Evolutionary conservation across 2,797 vertebrate species (phyloP), one percentile per base, ranked within the genome.

Genomic region (Xiphorhynchus erythropygius): DNA sequence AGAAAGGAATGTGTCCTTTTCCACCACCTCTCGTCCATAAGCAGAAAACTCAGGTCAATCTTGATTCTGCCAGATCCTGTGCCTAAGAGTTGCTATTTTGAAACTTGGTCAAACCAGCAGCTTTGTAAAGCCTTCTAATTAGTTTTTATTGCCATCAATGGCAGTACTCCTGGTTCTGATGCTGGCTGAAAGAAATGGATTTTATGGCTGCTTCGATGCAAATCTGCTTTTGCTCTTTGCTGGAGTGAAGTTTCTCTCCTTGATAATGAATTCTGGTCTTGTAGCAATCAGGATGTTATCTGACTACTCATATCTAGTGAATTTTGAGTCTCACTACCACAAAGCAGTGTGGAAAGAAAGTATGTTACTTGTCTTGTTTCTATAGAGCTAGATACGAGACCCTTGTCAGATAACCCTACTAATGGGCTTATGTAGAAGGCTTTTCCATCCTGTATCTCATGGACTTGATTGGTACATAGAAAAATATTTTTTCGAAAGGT

Each of bases 31-130:
- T 85, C 73, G 39, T 93, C 55, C 59, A 28, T 39, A 90, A 96
- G 63, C 86, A 91, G 64, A 92, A 94, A 96, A 95, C 94, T 96
- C 93, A 84, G 93, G 94, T 95, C 76, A 84, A 44, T 90, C 37
- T 46, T 68, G 76, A 57, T 93, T 90, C 68, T 91, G 93, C 90
- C 60, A 62, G 79, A 56, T 67, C 63, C 47, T 63, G 91, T 93
- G 89, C 90, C 93, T 94, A 59, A 60, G 82, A 93, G 50, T 71
- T 86, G 68, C 60, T 62, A 5, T 69, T 93, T 81, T 86, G 52
- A 94, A 85, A 69, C 46, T 41, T 84, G 55, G 65, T 85, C 57
- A 15, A 74, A 17, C 30, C 0, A 4, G 84, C 84, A 74, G 6
- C 65, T 95, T 67, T 69, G 33, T 90, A 27, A 67, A 96, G 47